A percentile compares a stretch with the other conserved stretches of the same genome.
Conservation (phyloP, 2,113 vertebrate genomes). For the Myrmecobius fasciatus region DNA sequence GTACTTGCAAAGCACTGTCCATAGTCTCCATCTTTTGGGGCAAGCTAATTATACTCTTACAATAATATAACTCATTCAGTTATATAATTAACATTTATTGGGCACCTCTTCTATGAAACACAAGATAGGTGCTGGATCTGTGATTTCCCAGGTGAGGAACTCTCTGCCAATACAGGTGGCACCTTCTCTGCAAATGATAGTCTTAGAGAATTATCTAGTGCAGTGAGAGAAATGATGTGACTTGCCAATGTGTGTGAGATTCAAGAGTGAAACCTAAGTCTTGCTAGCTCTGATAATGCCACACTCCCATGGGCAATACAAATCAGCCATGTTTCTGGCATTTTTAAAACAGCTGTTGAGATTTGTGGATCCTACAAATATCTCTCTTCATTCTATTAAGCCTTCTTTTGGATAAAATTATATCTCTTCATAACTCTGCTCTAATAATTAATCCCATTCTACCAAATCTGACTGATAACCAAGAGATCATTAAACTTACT, state of each 20-base stretch:
- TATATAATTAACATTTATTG: not conserved
- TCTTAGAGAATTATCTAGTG: not conserved
- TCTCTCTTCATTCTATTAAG: not conserved
- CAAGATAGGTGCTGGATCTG: not conserved
- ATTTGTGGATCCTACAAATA: not conserved
- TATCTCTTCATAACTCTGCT: not conserved
- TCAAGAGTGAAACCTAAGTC: not conserved
- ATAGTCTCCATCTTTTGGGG: not conserved
- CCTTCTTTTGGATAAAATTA: not conserved
- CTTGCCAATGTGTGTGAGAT: not conserved
- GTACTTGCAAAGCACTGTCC: not conserved
- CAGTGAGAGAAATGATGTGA: not conserved
- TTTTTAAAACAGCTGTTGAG: not conserved
- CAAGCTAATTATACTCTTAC: not conserved
- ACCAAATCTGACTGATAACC: not conserved
- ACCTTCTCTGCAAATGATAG: not conserved
- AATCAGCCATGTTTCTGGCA: not conserved
- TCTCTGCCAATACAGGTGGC: not conserved
- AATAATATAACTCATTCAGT: not conserved
- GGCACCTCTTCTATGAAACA: not conserved
- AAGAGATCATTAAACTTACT: not conserved
- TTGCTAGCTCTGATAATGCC: not conserved
- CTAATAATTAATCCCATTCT: not conserved
- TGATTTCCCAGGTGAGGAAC: not conserved
- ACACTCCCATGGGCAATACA: not conserved